Evolutionary conservation across 1,140 invertebrate species (phyloP).

Genomic region (Adoxophyes honmai): DNA sequence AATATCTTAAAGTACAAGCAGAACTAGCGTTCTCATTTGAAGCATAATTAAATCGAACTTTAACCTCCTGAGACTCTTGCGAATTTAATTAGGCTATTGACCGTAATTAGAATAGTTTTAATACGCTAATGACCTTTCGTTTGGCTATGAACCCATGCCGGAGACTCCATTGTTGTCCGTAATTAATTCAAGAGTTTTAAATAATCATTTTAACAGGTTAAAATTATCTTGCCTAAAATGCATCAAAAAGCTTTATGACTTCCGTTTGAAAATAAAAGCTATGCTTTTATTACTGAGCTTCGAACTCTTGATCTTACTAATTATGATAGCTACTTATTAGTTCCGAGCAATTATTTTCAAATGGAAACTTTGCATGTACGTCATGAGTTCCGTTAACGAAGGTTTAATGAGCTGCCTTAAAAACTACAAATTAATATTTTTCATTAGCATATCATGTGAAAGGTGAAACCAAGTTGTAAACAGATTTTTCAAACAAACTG

Average conservation of each 20-base stretch:
- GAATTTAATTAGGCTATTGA: not conserved
- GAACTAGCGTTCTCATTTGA: not conserved
- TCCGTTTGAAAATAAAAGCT: too few species aligned
- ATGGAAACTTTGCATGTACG: not conserved
- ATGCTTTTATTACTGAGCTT: not conserved
- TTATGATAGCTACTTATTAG: not conserved
- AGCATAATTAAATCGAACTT: slow-evolving; percentile 2
- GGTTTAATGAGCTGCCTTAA: slow-evolving; percentile 8
- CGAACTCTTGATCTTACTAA: not conserved
- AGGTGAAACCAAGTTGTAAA: too few species aligned
- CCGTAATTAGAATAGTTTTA: not conserved
- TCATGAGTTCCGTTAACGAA: slow-evolving; percentile 1
- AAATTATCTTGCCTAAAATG: too few species aligned
- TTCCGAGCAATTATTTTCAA: slow-evolving; percentile 6
- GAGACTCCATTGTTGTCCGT: too few species aligned
- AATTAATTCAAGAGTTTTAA: too few species aligned
- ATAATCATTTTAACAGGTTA: too few species aligned
- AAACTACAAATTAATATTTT: not conserved
- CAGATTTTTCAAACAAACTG: too few species aligned
- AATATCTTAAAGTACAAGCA: too few species aligned
- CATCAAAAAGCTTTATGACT: too few species aligned
- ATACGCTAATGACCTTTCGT: not conserved
- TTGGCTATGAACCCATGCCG: too few species aligned
- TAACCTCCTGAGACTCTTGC: slow-evolving; percentile 2
- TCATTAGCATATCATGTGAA: too few species aligned